Conservation (phyloP, 2,797 vertebrate genomes). For the Chelmon rostratus region DNA sequence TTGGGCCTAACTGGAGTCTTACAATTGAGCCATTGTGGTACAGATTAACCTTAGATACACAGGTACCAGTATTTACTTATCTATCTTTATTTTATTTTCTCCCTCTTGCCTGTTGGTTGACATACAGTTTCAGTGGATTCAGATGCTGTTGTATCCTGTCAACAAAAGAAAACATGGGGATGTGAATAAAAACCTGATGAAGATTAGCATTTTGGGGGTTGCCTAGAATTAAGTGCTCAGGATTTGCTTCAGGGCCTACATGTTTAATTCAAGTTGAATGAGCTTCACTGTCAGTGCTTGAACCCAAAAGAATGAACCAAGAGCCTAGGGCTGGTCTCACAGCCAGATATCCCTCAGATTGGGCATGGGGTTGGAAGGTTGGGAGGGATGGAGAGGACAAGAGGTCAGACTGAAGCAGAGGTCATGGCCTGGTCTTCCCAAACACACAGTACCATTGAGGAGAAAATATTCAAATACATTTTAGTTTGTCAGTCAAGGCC, state of each 20-base stretch:
- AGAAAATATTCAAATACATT: not conserved
- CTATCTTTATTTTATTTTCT: slow-evolving; percentile 32
- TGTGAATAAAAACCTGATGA: not conserved
- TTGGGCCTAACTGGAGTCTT: slow-evolving; percentile 54
- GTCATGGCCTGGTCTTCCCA: not conserved
- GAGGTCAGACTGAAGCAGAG: slow-evolving; percentile 4
- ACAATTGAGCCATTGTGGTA: slow-evolving; percentile 62
- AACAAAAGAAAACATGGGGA: not conserved
- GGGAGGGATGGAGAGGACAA: slow-evolving; percentile 2
- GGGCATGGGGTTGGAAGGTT: slow-evolving; percentile 21
- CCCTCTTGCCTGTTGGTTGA: slow-evolving; percentile 3
- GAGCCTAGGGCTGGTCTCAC: not conserved
- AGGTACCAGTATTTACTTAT: slow-evolving; percentile 53
- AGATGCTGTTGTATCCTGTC: slow-evolving; percentile 3
- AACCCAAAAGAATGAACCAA: not conserved
- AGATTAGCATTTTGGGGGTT: not conserved
- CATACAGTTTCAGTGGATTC: not conserved
- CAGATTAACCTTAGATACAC: slow-evolving; percentile 42
- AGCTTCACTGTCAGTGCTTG: not conserved
- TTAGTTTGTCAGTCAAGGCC: not conserved
- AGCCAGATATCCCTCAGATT: slow-evolving; percentile 14
- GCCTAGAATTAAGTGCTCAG: not conserved
- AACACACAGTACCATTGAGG: not conserved
- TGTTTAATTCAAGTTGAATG: not conserved
- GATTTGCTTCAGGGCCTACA: not conserved